Base-by-base conservation (phyloP, 1,140 invertebrate species). In the Hormaphis cornu region DNA sequence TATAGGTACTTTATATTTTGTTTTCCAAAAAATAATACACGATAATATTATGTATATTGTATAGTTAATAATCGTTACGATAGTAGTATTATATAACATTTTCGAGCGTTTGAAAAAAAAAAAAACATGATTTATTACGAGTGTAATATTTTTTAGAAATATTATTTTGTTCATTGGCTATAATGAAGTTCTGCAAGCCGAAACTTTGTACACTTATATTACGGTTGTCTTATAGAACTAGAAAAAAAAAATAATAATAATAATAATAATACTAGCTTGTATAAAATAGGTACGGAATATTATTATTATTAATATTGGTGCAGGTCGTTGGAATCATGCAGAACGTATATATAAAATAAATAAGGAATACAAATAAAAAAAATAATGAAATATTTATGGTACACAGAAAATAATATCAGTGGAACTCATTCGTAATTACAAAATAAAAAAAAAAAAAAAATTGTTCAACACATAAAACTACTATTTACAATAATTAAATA, bases 351-450 rank as follows among this genome's bases (percentile, higher is more conserved):
- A 46, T 46, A 46, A n/a, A 66, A 50, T 30, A 33, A 46, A 66
- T 20, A 50, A 66, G 8, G 44, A 50, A 66, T 35, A 66, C 48
- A n/a, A n/a, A n/a, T n/a, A 66, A 35, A 35, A 24, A 63, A 50
- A 66, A 66, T 63, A 63, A 48, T 35, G 50, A 66, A 66, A 50
- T n/a, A n/a, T n/a, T 48, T 48, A 66, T 66, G 44, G 28, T 66
- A 66, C 61, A 66, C 40, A 35, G 28, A 33, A 66, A 66, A 66
- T 66, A 66, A 66, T 66, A 48, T 26, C 61, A 66, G 28, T 66
- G 44, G 44, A n/a, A 56, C 42, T 48, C 28, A 48, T 50, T 30
- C 30, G 14, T 66, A 50, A 66, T 66, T 14, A 18, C 18, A 44
- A 26, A 44, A 18, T n/a, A n/a, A 28, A 44, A 61, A 40, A 48